phyloP scores from a whole-genome alignment of 2,113 vertebrate species.

The Nycticebus coucang region DNA sequence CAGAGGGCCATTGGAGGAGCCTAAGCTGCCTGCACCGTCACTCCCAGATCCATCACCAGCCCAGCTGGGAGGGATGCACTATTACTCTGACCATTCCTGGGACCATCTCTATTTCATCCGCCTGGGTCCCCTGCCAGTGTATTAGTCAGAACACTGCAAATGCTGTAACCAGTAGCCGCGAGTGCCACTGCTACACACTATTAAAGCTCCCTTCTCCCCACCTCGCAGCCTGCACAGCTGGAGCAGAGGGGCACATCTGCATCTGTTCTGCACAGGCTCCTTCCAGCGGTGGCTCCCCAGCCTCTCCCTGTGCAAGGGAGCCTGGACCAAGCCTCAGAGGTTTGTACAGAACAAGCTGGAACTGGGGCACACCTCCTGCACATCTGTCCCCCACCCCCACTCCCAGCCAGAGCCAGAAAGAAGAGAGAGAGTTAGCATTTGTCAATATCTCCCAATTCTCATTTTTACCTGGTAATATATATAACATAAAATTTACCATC shows the following conservation, averaged over 20 bases:
- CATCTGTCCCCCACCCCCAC: too few species aligned
- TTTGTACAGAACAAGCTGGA: neutral
- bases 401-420: neutral
- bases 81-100: neutral
- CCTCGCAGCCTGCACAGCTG: neutral
- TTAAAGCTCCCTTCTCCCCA: neutral
- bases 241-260: fast-evolving
- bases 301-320: neutral
- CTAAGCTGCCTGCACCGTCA: neutral
- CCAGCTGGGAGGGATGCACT: neutral
- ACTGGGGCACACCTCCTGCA: neutral
- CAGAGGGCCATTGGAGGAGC: fast-evolving
- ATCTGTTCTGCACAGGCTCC: fast-evolving
- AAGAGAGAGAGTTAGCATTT: neutral
- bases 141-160: neutral
- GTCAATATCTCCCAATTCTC: neutral
- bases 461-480: neutral
- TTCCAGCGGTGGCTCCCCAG: neutral
- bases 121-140: too few species aligned
- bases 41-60: fast-evolving
- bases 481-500: neutral
- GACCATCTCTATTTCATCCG: neutral
- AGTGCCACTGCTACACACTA: neutral
- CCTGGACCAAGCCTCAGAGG: neutral
- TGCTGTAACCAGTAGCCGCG: neutral